phyloP scores from a whole-genome alignment of 2,888 invertebrate species.

The Steinernema carpocapsae region DNA sequence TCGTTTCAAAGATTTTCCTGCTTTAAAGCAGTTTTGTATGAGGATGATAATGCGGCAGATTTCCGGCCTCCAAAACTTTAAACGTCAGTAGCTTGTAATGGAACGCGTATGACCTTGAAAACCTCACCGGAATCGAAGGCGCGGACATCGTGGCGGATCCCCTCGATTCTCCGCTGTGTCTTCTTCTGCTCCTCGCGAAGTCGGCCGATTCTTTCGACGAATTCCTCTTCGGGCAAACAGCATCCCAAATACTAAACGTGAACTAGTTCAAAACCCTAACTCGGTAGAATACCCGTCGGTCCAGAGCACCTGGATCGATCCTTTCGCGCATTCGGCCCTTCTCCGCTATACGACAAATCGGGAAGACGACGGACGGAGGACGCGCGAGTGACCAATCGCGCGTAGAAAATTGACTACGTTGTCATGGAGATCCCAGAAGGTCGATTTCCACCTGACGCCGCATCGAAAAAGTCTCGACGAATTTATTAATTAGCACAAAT shows the following conservation, averaged over 20 bases:
- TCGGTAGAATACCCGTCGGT: background rate
- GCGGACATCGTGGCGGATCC: background rate
- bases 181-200: constrained; percentile 28
- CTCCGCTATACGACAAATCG: constrained; percentile 14
- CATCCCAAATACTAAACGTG: constrained; percentile 4
- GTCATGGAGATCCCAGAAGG: background rate
- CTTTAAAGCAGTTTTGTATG: too few species aligned
- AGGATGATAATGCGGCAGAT: too few species aligned
- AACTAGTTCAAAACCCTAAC: background rate
- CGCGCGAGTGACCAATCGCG: background rate
- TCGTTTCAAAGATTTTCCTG: too few species aligned
- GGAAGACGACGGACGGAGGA: background rate
- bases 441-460: background rate
- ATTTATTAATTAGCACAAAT: constrained; percentile 17
- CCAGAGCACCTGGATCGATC: constrained; percentile 9
- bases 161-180: constrained; percentile 6
- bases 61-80: too few species aligned
- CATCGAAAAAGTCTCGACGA: background rate
- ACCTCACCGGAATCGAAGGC: constrained; percentile 11
- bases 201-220: background rate
- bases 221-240: constrained; percentile 13
- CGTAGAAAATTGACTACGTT: constrained; percentile 6
- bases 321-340: constrained; percentile 12
- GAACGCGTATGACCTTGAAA: too few species aligned
- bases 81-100: too few species aligned